phyloP scores from a whole-genome alignment of 1,140 invertebrate genomes.

The Zaprionus taronus region DNA sequence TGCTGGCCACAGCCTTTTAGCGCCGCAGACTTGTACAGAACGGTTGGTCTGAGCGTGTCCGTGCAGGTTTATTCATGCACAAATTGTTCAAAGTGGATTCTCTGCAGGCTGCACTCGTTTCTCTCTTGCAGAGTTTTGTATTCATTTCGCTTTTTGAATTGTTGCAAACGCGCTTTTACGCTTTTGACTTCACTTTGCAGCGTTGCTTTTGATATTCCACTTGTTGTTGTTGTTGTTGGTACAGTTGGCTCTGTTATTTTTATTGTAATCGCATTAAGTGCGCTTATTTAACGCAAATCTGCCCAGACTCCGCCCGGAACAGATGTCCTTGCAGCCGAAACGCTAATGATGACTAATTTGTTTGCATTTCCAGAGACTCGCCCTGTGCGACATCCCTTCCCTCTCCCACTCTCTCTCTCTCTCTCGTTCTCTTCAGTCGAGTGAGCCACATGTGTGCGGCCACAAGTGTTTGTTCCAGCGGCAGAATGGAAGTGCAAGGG shows the following conservation, averaged over 20 bases:
- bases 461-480: constrained; percentile 70
- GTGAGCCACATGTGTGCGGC: constrained; percentile 72
- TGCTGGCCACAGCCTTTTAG: background rate
- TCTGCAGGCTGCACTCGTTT: constrained; percentile 50
- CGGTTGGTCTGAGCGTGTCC: constrained; percentile 10
- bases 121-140: constrained; percentile 13
- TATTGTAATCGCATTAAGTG: constrained; percentile 83
- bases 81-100: constrained; percentile 77
- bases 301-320: constrained; percentile 43
- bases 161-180: constrained; percentile 83
- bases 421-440: constrained; percentile 25
- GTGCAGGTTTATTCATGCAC: constrained; percentile 72
- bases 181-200: constrained; percentile 75
- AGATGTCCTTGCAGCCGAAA: constrained; percentile 58
- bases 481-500: constrained; percentile 6
- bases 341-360: constrained; percentile 82
- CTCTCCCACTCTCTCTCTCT: background rate
- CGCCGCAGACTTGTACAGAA: background rate
- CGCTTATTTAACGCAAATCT: constrained; percentile 83
- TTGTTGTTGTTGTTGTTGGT: constrained; percentile 34
- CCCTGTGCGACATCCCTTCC: background rate
- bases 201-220: constrained; percentile 64
- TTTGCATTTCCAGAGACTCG: constrained; percentile 66
- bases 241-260: constrained; percentile 55
- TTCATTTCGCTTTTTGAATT: constrained; percentile 34